Evolutionary conservation across 1,140 invertebrate genomes (phyloP), one percentile per base, ranked within the genome.

Genomic region (Nymphalis io): DNA sequence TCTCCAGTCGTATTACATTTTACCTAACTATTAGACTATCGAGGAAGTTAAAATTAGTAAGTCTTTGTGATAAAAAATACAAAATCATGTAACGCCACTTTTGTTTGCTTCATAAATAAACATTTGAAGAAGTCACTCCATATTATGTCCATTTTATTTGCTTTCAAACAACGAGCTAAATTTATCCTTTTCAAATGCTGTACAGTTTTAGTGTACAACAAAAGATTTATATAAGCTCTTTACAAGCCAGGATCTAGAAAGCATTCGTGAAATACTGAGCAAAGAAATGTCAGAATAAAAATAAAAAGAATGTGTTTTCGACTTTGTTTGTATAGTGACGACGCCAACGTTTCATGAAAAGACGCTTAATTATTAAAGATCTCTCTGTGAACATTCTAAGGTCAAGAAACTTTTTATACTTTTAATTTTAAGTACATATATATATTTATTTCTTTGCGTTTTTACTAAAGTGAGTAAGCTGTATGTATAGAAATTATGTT

Each of bases 151-250:
- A 65, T 23, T 27, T 39, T 57, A 42, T 40, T 65, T 39, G 11
- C 1, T 1, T 65, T 44, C 38, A 42, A 38, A 65, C 39, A 39
- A 16, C 11, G 6, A 51, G 46, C 62, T 65, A 57, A 53, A 65
- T 65, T 57, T 65, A 65, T 65, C n/a, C 42, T 42, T 57, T 51
- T 55, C 23, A 55, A 55, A 16, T 12, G 51, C 15, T 55, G 51
- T 23, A 27, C 20, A 55, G 21, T 27, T 55, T 55, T 23, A 55
- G 51, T 57, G 18, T 21, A 40, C 3, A 23, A 65, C 40, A 65
- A 38, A 65, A 65, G 62, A 48, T 65, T 57, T 65, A 65, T 65
- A 42, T 65, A 39, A 65, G 51, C 62, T 38, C 62, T 65, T 65
- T 57, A 65, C 48, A 65, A 65, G 51, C 39, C 38, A 57, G 62